Evolutionary conservation across 1,140 invertebrate genomes (phyloP).

Genomic region (Asobara japonica): DNA sequence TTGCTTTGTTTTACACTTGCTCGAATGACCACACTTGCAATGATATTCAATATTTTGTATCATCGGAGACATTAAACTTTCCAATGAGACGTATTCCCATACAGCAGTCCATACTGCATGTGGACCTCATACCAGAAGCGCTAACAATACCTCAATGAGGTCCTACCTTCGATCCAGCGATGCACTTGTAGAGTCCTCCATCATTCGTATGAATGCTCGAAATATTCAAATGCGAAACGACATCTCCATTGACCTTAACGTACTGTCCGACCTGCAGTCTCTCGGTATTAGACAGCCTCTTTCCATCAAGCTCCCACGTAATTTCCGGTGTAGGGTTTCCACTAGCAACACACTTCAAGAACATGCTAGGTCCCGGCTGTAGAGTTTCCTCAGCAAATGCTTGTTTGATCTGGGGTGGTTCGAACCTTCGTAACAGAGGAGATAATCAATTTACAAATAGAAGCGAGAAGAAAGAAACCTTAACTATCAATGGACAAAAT

Average conservation of each 20-base stretch:
- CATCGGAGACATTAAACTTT: too few species aligned
- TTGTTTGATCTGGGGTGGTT: slow-evolving; percentile 87
- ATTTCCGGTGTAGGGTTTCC: slow-evolving; percentile 96
- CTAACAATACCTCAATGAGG: neutral
- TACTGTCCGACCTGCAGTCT: slow-evolving; percentile 86
- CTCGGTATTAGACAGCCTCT: slow-evolving; percentile 83
- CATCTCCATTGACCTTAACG: slow-evolving; percentile 88
- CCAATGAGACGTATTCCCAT: too few species aligned
- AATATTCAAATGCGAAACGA: slow-evolving; percentile 94
- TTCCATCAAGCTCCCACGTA: slow-evolving; percentile 92
- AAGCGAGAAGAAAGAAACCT: too few species aligned
- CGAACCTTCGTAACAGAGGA: too few species aligned
- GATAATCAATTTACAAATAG: too few species aligned
- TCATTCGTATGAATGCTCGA: slow-evolving; percentile 91
- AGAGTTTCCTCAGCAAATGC: slow-evolving; percentile 88
- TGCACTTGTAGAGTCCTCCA: slow-evolving; percentile 92
- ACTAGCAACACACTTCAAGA: slow-evolving; percentile 82
- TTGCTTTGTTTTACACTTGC: too few species aligned
- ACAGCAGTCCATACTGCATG: too few species aligned
- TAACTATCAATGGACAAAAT: too few species aligned
- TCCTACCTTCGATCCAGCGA: slow-evolving; percentile 85
- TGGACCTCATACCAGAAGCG: neutral
- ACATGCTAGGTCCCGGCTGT: slow-evolving; percentile 85
- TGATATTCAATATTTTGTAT: too few species aligned
- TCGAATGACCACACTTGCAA: too few species aligned